Evolutionary conservation across 2,113 vertebrate genomes (phyloP).

Genomic region (Hippocampus guttulatus): DNA sequence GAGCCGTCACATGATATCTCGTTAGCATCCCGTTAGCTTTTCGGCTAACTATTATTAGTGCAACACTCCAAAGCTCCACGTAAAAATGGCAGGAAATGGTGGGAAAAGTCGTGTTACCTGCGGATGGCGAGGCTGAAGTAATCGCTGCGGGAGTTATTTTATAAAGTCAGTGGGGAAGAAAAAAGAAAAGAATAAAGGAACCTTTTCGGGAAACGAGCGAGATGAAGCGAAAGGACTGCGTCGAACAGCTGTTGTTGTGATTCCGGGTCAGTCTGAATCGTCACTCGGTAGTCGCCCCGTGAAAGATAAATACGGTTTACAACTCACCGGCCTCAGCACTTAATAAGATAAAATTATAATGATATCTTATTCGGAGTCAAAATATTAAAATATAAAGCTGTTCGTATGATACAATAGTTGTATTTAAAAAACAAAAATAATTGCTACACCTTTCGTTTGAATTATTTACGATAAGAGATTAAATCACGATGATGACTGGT

Average conservation of each 20-base stretch:
- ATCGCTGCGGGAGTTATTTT: not conserved
- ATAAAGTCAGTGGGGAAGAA: not conserved
- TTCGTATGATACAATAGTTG: too few species aligned
- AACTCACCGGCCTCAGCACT: too few species aligned
- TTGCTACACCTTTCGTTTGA: too few species aligned
- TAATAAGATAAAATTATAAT: too few species aligned
- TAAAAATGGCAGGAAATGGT: not conserved
- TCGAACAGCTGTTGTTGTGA: constrained; percentile 34
- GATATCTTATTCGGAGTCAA: too few species aligned
- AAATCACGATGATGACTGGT: too few species aligned
- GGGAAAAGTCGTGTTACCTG: not conserved
- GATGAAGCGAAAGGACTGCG: not conserved
- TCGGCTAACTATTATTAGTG: not conserved
- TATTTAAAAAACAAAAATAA: too few species aligned
- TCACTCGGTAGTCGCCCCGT: not conserved
- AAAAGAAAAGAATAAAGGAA: fast-evolving
- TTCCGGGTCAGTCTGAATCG: constrained; percentile 37
- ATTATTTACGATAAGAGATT: too few species aligned
- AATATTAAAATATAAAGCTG: too few species aligned
- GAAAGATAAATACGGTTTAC: not conserved
- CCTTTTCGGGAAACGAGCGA: not conserved
- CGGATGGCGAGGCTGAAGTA: not conserved
- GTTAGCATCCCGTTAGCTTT: constrained; percentile 12
- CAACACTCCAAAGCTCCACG: not conserved
- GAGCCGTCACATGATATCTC: constrained; percentile 18